Evolutionary conservation across 2,888 invertebrate genomes (phyloP), one percentile per base, ranked within the genome.

Genomic region (Pogonocherus hispidulus): DNA sequence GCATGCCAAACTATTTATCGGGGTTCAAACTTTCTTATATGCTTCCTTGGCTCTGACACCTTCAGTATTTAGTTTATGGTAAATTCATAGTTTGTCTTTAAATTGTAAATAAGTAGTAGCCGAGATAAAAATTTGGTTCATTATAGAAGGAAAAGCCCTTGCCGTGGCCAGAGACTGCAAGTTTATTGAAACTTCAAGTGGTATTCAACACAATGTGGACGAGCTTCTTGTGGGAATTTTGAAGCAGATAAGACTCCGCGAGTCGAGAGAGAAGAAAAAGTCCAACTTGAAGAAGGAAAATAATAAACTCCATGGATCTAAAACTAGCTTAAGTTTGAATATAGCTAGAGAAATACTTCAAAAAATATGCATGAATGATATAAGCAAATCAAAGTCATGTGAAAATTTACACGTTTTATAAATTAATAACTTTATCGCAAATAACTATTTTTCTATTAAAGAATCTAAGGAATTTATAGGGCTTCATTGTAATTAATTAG

Each of bases 201-300:
- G 97, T 0, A 94, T 98, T 79, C 96, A 98, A 84, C 97, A 98
- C 87, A 97, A 97, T 83, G 96, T 98, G 18, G 98, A 98, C 85
- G 98, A 98, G 83, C 90, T 98, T 19, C 90, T 98, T 46, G 97
- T 97, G 0, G 98, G 98, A 1, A 92, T 96, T 75, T 89, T 98
- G 51, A 96, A 96, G 83, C 97, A 97, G 87, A 94, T 95, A 80
- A 89, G 94, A 1, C 87, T 94, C 60, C 90, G 94, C 71, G 94
- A 94, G 82, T 90, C 87, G 63, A 87, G 93, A 20, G 93, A 92
- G 77, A 93, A 92, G 86, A 83, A 88, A 56, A 77, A 79, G 11
- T 75, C 77, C 41, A 70, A 78, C 35, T 78, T 78, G 54, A 82
- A 81, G 66, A 80, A 82, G 65, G 82, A 82, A 19, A 81, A 76